Conservation (phyloP, 2,888 invertebrate genomes). For the Thyatira batis region DNA sequence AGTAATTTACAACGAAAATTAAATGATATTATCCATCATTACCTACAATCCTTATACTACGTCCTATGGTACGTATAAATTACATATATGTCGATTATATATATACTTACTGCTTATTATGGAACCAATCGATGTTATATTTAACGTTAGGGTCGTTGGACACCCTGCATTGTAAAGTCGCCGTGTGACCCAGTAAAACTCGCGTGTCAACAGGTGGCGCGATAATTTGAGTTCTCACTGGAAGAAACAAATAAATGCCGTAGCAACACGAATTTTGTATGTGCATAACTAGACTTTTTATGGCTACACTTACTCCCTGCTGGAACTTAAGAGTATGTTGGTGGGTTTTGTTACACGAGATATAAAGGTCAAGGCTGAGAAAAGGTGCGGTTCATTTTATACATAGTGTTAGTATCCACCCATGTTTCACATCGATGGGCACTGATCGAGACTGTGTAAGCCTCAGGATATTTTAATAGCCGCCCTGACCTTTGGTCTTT, state of each 20-base stretch:
- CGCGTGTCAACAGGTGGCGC: conserved; percentile 96
- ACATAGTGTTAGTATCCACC: not conserved
- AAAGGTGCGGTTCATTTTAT: not conserved
- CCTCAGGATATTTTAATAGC: too few relatives aligned
- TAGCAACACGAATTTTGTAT: not conserved
- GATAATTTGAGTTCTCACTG: conserved; percentile 96
- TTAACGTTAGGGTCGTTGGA: conserved; percentile 94
- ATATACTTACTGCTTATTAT: conserved; percentile 92
- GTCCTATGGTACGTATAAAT: too few relatives aligned
- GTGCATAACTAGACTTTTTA: not conserved
- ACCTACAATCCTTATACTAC: too few relatives aligned
- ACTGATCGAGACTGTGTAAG: conserved; percentile 7
- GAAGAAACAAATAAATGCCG: conserved; percentile 22
- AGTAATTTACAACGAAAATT: too few relatives aligned
- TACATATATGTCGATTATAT: too few relatives aligned
- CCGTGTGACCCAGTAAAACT: conserved; percentile 95
- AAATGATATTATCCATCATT: too few relatives aligned
- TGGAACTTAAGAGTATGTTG: not conserved
- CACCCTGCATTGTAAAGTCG: conserved; percentile 96
- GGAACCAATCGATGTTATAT: conserved; percentile 94
- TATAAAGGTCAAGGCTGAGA: not conserved
- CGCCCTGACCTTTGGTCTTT: too few relatives aligned
- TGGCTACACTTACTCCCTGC: not conserved
- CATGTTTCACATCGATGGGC: conserved; percentile 8
- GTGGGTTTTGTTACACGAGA: not conserved